Percentiles rank a stretch among this genome's conserved stretches.
These are phyloP conservation scores for Plutomurus gul DNA, from an alignment of 1,140 invertebrate species.

Conservation along the genomic window DNA sequence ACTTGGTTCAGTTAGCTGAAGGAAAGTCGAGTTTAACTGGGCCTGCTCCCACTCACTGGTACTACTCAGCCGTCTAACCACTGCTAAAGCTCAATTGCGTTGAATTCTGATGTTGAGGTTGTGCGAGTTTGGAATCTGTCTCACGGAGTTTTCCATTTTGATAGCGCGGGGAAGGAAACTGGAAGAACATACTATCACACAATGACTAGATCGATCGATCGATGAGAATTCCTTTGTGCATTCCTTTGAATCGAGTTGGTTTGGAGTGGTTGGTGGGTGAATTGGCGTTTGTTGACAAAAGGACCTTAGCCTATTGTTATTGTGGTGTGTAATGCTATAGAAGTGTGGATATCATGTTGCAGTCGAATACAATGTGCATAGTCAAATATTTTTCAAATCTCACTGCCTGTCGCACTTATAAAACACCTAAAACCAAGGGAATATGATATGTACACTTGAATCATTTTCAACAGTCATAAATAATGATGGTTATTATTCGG, in stretches of 20 bases:
- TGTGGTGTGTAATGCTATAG: too few species aligned
- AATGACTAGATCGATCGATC: slow-evolving; percentile 21
- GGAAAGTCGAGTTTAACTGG: too few species aligned
- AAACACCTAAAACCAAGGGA: too few species aligned
- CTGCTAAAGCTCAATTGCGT: neutral
- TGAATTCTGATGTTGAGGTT: neutral
- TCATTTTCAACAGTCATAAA: too few species aligned
- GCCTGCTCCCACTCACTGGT: neutral
- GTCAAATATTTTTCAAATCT: too few species aligned
- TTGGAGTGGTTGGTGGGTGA: neutral
- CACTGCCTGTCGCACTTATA: too few species aligned
- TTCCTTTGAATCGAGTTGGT: neutral
- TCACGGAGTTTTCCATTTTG: neutral
- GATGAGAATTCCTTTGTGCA: slow-evolving; percentile 24
- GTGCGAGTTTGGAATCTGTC: neutral
- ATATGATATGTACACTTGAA: too few species aligned
- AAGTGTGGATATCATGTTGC: too few species aligned
- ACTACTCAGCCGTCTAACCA: too few species aligned
- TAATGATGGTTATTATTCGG: too few species aligned
- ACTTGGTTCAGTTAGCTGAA: too few species aligned
- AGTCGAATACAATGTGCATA: too few species aligned
- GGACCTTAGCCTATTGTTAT: neutral
- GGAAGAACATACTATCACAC: neutral
- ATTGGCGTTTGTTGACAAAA: slow-evolving; percentile 14
- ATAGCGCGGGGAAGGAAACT: neutral